Percentiles rank a stretch among this genome's conserved stretches.
phyloP scores from a whole-genome alignment of 1,140 invertebrate species.

The Pteromalus puparum region DNA sequence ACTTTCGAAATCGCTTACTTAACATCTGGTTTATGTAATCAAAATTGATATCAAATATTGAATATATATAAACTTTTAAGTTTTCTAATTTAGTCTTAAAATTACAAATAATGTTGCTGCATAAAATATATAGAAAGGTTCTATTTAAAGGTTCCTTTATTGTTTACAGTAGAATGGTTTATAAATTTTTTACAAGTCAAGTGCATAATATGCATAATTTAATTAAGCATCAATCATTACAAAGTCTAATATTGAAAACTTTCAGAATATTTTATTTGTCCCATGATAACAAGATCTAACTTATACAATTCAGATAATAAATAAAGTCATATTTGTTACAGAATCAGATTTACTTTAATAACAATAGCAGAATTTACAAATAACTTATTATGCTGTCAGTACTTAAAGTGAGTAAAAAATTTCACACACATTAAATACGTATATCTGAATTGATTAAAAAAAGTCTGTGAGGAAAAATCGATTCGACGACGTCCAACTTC shows the following conservation, averaged over 20 bases:
- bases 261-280: constrained; percentile 40
- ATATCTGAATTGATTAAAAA: constrained; percentile 45
- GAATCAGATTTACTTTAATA: constrained; percentile 38
- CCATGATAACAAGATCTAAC: constrained; percentile 45
- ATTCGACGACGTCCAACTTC: constrained; percentile 33
- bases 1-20: no score
- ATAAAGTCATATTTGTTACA: constrained; percentile 46
- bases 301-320: constrained; percentile 48
- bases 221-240: constrained; percentile 24
- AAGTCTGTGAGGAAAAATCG: constrained; percentile 18
- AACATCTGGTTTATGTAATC: neutral
- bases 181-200: constrained; percentile 40
- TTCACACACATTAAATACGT: constrained; percentile 24
- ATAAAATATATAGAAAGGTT: neutral
- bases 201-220: neutral
- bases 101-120: neutral
- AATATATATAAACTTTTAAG: neutral
- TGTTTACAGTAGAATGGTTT: constrained; percentile 39
- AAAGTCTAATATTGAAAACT: constrained; percentile 28
- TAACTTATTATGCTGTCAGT: constrained; percentile 30
- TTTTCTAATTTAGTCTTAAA: no score
- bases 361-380: constrained; percentile 49
- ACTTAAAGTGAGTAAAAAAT: constrained; percentile 13
- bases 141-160: constrained; percentile 45
- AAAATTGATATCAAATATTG: neutral